Percentiles rank a stretch among this genome's conserved stretches.
Conservation (phyloP, 2,113 vertebrate species). For the Barbus barbus region DNA sequence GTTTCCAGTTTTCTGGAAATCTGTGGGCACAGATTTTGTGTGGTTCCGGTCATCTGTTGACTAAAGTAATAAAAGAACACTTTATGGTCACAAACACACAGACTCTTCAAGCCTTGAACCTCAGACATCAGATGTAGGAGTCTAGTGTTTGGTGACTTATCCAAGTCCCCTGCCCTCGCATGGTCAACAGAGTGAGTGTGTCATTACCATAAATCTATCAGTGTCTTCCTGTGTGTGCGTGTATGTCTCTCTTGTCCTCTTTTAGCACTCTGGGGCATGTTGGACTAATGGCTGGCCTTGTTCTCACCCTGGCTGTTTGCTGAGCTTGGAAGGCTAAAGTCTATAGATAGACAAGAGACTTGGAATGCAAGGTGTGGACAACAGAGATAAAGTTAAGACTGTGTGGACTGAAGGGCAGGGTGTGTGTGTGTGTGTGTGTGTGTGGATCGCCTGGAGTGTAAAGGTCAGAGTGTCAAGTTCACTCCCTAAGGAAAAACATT, state of each 20-base stretch:
- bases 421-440: constrained; percentile 5
- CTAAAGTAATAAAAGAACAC: too few relatives aligned
- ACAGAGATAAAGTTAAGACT: constrained; percentile 59
- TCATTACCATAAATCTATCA: constrained; percentile 49
- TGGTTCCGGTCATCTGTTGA: too few relatives aligned
- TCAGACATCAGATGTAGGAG: constrained; percentile 34
- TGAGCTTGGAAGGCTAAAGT: constrained; percentile 63
- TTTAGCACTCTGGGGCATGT: constrained; percentile 34
- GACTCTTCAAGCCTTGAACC: too few relatives aligned
- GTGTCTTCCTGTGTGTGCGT: constrained; percentile 26
- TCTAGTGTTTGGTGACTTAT: constrained; percentile 17
- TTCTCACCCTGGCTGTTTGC: constrained; percentile 59
- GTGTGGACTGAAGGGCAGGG: constrained; percentile 32
- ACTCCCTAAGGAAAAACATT: too few relatives aligned
- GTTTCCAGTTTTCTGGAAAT: too few relatives aligned
- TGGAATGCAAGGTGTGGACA: constrained; percentile 67
- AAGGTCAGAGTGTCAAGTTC: too few relatives aligned
- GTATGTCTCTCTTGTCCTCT: constrained; percentile 14
- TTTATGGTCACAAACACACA: too few relatives aligned
- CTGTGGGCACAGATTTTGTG: too few relatives aligned
- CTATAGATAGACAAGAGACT: constrained; percentile 62
- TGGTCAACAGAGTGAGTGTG: constrained; percentile 56
- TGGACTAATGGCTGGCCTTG: constrained; percentile 51
- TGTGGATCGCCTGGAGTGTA: background rate
- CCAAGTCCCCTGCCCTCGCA: constrained; percentile 35